Base-by-base conservation (phyloP, 2,113 vertebrate species). In the Microcebus griseorufus region DNA sequence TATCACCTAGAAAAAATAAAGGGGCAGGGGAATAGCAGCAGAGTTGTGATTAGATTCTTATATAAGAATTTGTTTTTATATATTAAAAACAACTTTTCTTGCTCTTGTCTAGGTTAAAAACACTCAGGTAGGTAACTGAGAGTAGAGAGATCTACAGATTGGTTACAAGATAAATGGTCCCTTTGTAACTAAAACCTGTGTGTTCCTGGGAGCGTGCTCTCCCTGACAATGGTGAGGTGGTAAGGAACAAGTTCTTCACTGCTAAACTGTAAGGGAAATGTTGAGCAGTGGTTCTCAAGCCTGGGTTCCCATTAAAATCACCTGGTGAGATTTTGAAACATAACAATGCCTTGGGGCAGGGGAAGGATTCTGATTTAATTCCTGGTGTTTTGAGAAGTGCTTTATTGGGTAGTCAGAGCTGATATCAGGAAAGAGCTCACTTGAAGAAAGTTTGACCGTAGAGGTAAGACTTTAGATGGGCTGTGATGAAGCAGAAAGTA, bases 1-100 rank as follows among this genome's bases (percentile, higher is more conserved):
- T 86, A 34, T 48, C 37, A 96, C 69, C 22, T 64, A 64, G 17
- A 78, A 51, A 75, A 65, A 70, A 62, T 51, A 16, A 93, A 78
- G 1, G 4, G 14, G 1, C 29, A 29, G 58, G 7, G 5, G 20
- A 7, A 5, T 58, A 14, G 9, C 6, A 64, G 4, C 32, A 88
- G 23, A 27, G 2, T 1, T 90, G 16, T 55, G 37, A 60, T 85
- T 34, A 93, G 27, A 51, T 29, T 9, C 22, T 70, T 14, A 17
- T n/a, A 23, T 5, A 55, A 85, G 9, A 80, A 73, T 64, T 27
- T 76, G 14, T 48, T 23, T 55, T 70, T 58, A 53, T 39, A n/a
- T 76, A 37, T 70, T 25, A 1, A 48, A 27, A 25, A 79, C 53
- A 17, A 27, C 11, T 62, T 65, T 13, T 65, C 34, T 69, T 84